These are phyloP conservation scores for Stenotaenia linearis DNA, from an alignment of 2,888 invertebrate genomes.

Conservation along the genomic window DNA sequence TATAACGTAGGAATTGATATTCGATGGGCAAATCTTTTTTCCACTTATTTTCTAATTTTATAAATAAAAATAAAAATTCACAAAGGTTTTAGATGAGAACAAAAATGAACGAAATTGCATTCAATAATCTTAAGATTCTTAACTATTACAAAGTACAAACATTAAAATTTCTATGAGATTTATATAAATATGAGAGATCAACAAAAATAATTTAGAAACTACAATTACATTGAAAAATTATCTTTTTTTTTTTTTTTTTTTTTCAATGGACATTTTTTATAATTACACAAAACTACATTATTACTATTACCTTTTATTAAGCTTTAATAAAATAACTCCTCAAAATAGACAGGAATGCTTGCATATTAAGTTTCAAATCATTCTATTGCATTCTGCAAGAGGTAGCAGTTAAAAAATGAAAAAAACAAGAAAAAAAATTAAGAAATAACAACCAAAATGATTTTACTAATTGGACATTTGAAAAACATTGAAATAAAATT, in stretches of 20 bases:
- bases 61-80: neutral
- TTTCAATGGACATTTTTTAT: neutral
- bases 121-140: neutral
- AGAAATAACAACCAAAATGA: too few relatives aligned
- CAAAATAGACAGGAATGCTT: conserved; percentile 35
- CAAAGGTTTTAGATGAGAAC: neutral
- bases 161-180: conserved; percentile 19
- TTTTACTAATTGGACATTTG: too few relatives aligned
- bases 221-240: neutral
- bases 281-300: conserved; percentile 29
- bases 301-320: conserved; percentile 24
- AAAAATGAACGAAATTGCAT: neutral
- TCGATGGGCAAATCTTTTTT: neutral
- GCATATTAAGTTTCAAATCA: conserved; percentile 24
- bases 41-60: neutral
- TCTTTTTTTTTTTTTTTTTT: neutral
- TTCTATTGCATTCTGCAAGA: conserved; percentile 34
- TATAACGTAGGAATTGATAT: neutral
- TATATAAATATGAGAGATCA: conserved; percentile 29
- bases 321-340: conserved; percentile 34
- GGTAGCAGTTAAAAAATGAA: conserved; percentile 30
- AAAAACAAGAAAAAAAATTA: too few relatives aligned
- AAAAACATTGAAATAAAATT: neutral
- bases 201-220: conserved; percentile 32
- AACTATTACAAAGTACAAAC: neutral